phyloP scores from a whole-genome alignment of 2,888 invertebrate genomes.

The Melanchra persicariae region DNA sequence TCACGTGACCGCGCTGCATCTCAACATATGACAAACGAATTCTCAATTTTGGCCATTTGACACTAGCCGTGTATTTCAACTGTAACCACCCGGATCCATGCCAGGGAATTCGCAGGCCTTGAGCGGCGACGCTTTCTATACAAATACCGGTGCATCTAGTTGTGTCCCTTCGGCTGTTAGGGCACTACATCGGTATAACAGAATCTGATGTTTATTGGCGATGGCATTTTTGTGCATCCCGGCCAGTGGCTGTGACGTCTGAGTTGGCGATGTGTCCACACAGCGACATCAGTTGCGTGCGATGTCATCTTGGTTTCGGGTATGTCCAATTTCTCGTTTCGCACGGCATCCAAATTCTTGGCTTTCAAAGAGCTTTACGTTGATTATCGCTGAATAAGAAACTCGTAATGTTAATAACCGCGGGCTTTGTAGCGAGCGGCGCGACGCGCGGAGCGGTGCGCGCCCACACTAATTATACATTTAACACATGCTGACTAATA shows the following conservation, averaged over 20 bases:
- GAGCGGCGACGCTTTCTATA: constrained; percentile 80
- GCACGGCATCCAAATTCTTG: constrained; percentile 71
- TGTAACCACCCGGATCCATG: constrained; percentile 82
- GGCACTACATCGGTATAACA: constrained; percentile 74
- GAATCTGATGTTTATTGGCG: constrained; percentile 72
- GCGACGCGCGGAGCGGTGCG: constrained; percentile 52
- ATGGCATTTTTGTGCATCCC: constrained; percentile 71
- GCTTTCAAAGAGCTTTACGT: constrained; percentile 69
- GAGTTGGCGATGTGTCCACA: constrained; percentile 80
- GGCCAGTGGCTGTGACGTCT: constrained; percentile 74
- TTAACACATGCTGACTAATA: constrained; percentile 36
- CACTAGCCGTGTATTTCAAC: constrained; percentile 76
- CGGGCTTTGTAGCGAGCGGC: constrained; percentile 55
- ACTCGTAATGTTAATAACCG: constrained; percentile 57
- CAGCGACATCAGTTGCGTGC: constrained; percentile 67
- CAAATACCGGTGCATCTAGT: constrained; percentile 81
- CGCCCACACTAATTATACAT: constrained; percentile 23
- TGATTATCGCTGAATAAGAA: constrained; percentile 65
- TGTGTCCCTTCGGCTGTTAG: constrained; percentile 80
- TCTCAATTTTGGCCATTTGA: constrained; percentile 83
- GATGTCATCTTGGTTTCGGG: constrained; percentile 86
- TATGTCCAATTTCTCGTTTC: constrained; percentile 80
- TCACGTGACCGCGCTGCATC: constrained; percentile 67
- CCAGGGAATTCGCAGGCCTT: constrained; percentile 88
- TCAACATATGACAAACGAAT: constrained; percentile 78